Evolutionary conservation across 2,113 vertebrate species (phyloP).

Genomic region (Sphaerodactylus townsendi): DNA sequence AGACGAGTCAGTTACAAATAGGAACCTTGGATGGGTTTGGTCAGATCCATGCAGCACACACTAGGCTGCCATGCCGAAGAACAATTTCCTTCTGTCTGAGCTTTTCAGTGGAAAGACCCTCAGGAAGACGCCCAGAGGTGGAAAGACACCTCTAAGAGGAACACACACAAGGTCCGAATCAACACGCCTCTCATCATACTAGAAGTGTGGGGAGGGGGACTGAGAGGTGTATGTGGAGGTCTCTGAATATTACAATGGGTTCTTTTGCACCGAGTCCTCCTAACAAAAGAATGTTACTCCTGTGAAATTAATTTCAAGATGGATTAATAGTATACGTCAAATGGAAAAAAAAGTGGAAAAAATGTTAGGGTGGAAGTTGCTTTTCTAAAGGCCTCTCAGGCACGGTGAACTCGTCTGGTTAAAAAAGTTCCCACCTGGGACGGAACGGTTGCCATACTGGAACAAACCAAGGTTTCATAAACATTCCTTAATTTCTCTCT

Average conservation of each 20-base stretch:
- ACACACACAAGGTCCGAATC: too few species aligned
- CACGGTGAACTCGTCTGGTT: conserved; percentile 30
- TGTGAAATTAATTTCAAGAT: conserved; percentile 57
- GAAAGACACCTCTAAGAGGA: too few species aligned
- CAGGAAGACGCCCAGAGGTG: too few species aligned
- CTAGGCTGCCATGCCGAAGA: not conserved
- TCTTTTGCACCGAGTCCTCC: not conserved
- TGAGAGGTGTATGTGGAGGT: not conserved
- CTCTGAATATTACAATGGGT: not conserved
- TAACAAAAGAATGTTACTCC: conserved; percentile 24
- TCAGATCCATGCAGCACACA: not conserved
- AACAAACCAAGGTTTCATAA: conserved; percentile 48
- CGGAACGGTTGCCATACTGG: conserved; percentile 46
- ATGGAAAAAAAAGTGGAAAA: conserved; percentile 53
- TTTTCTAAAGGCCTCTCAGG: conserved; percentile 41
- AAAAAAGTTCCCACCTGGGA: conserved; percentile 40
- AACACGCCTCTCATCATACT: too few species aligned
- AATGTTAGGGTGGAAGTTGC: conserved; percentile 23
- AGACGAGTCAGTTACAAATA: conserved; percentile 12
- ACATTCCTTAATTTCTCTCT: conserved; percentile 49
- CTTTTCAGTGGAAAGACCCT: conserved; percentile 14
- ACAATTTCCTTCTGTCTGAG: not conserved
- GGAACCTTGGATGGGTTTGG: conserved; percentile 6
- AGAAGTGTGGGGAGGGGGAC: too few species aligned
- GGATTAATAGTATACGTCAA: conserved; percentile 44